Evolutionary conservation across 1,140 invertebrate genomes (phyloP), one percentile per base, ranked within the genome.

Genomic region (Aphidius gifuensis): DNA sequence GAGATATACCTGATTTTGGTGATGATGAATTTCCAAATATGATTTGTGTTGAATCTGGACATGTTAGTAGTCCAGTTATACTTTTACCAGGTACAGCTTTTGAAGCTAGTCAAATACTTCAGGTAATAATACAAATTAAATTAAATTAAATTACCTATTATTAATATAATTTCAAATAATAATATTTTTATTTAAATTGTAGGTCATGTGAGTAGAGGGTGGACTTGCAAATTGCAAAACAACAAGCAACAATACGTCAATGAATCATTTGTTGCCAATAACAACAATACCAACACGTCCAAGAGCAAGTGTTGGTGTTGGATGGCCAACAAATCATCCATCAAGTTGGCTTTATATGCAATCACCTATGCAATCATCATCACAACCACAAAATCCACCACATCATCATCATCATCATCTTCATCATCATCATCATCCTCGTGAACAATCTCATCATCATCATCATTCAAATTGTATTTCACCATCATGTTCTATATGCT

Each of bases 1-100:
- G 93, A 68, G 92, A 93, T 74, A 94, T 96, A 80, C 84, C 87
- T 1, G 95, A 98, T 80, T 95, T 98, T 79, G 94, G 93, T 21
- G 93, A 97, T 80, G 93, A 96, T 69, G 94, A 97, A 79, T 96
- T 93, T 82, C 91, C 91, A 8, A 94, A 93, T 74, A 96, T 97
- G 93, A 85, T 97, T 62, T 98, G 95, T 82, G 93, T 98, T 38
- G 94, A 97, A 78, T 89, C 93, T 60, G 94, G 94, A 42, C 89
- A 92, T 74, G 93, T 97, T 1, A 89, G 87, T 60, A 87, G 88
- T 68, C 93, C 92, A 48, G 90, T 96, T 38, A 88, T 92, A 69
- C 83, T 97, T 42, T 79, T 92, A 64, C 92, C 93, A 42, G 92
- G 92, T 46, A 93, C 91, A 64, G 89, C 91, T 71, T 94, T 92